These are phyloP conservation scores for Diachasma alloeum DNA, from an alignment of 1,140 invertebrate genomes.

Conservation along the genomic window DNA sequence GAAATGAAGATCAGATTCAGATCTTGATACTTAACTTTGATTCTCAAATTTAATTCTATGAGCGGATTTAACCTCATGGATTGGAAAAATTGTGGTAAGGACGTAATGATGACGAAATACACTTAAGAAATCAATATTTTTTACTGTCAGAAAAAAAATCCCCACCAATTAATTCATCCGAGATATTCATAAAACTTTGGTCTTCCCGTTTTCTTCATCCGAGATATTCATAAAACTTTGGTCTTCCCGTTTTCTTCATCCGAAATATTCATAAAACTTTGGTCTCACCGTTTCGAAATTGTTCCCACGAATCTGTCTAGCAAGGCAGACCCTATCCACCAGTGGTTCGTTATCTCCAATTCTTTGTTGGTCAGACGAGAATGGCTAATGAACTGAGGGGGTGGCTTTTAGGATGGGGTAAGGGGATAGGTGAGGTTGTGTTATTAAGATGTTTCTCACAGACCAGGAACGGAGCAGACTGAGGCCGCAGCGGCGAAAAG, in stretches of 20 bases:
- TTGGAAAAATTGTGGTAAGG: too few relatives aligned
- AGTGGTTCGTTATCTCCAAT: conserved; percentile 58
- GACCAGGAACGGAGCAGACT: conserved; percentile 1
- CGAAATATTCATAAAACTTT: too few relatives aligned
- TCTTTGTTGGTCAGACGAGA: conserved; percentile 46
- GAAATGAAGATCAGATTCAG: not conserved
- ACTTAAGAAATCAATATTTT: too few relatives aligned
- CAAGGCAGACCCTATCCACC: conserved; percentile 7
- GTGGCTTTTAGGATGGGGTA: conserved; percentile 40
- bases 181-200: conserved; percentile 36
- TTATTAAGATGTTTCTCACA: conserved; percentile 57
- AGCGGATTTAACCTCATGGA: too few relatives aligned
- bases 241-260: too few relatives aligned
- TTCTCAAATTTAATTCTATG: too few relatives aligned
- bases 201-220: not conserved
- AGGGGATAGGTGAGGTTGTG: conserved; percentile 38
- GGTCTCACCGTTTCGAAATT: not conserved
- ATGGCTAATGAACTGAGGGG: conserved; percentile 60
- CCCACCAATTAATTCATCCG: not conserved
- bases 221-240: too few relatives aligned
- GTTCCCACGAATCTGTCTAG: not conserved
- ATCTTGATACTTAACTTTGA: not conserved
- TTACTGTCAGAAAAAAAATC: too few relatives aligned
- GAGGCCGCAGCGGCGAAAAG: too few relatives aligned
- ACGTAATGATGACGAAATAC: too few relatives aligned